These are phyloP conservation scores for Trissoscelio sp. DNA, from an alignment of 2,888 invertebrate species.

Conservation along the genomic window DNA sequence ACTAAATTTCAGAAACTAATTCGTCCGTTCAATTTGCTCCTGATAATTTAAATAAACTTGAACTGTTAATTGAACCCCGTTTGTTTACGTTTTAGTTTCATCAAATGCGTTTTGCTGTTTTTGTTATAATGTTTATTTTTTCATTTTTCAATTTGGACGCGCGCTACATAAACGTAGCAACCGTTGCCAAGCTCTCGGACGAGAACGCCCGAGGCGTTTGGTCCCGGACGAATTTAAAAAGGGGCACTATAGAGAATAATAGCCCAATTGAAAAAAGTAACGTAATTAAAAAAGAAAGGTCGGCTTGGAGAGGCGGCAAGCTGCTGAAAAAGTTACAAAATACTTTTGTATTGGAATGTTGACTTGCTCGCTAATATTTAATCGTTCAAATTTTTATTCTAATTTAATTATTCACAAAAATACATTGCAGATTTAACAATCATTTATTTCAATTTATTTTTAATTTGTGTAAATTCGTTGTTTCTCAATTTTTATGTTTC, in stretches of 20 bases:
- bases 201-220: conserved; percentile 42
- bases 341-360: too few relatives aligned
- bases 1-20: too few relatives aligned
- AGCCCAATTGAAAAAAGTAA: conserved; percentile 57
- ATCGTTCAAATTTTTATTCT: too few relatives aligned
- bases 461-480: too few relatives aligned
- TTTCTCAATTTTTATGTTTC: too few relatives aligned
- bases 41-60: too few relatives aligned
- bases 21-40: too few relatives aligned
- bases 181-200: conserved; percentile 49
- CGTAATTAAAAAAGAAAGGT: conserved; percentile 45
- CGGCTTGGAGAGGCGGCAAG: neutral
- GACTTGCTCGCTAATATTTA: too few relatives aligned
- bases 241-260: conserved; percentile 41
- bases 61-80: conserved; percentile 8
- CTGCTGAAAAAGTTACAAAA: neutral
- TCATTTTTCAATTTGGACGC: conserved; percentile 15
- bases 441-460: too few relatives aligned
- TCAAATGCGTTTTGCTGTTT: conserved; percentile 18
- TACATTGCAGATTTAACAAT: too few relatives aligned
- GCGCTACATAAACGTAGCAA: conserved; percentile 39
- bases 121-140: conserved; percentile 45
- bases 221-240: conserved; percentile 43
- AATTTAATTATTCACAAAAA: too few relatives aligned
- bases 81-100: neutral